These are phyloP conservation scores for Thinocorus orbignyianus DNA, from an alignment of 2,113 vertebrate species.

Conservation along the genomic window DNA sequence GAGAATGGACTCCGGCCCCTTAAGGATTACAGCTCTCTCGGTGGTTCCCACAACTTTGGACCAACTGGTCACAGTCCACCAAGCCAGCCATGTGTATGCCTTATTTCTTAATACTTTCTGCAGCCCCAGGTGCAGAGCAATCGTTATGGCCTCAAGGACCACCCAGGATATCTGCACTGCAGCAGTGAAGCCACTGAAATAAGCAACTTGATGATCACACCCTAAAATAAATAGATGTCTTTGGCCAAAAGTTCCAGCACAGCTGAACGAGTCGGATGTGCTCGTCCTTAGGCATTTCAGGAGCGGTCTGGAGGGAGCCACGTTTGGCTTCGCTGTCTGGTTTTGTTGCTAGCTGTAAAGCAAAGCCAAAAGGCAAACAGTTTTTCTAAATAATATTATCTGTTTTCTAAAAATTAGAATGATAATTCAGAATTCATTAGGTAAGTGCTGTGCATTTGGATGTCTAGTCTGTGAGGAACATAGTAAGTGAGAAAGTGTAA, in stretches of 20 bases:
- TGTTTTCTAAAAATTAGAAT: background rate
- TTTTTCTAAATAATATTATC: background rate
- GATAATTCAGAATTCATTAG: background rate
- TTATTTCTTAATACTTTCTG: background rate
- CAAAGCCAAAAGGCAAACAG: background rate
- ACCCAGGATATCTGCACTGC: constrained; percentile 27
- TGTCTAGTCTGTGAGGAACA: background rate
- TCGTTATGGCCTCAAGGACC: background rate
- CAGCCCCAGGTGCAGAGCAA: constrained; percentile 28
- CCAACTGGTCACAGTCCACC: constrained; percentile 48
- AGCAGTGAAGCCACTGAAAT: background rate
- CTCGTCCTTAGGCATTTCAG: constrained; percentile 17
- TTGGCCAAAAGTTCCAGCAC: background rate
- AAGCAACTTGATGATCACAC: constrained; percentile 42
- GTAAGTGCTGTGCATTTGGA: background rate
- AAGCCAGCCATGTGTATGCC: background rate
- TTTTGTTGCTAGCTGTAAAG: background rate
- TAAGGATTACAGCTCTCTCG: background rate
- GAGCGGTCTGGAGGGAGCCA: background rate
- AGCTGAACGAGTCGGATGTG: background rate
- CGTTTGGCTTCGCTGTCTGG: background rate
- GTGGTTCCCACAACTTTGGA: constrained; percentile 47
- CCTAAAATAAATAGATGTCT: background rate
- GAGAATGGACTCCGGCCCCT: background rate
- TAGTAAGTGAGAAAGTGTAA: background rate